Base-by-base conservation (phyloP, 2,888 invertebrate genomes). In the Ctenicera cuprea region DNA sequence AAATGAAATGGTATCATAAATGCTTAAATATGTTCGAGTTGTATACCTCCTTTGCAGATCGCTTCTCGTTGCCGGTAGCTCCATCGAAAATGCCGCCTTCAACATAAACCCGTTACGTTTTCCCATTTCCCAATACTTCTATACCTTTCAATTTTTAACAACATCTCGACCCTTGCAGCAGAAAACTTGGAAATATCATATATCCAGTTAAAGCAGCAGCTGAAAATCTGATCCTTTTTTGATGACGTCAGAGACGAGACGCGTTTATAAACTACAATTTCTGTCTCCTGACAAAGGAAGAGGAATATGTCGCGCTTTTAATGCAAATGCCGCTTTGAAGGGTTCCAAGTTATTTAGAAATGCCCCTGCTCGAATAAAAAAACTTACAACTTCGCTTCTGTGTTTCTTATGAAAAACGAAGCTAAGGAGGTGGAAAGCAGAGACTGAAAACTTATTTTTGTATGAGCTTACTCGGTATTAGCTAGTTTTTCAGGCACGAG, bases 241-340 rank as follows among this genome's bases (percentile, higher is more conserved):
- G 63, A 54, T 70, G 74, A 76, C 76, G 73, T 74, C 73, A 69
- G 73, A 65, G 62, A 71, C 76, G 76, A 63, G 72, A 67, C 68
- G 65, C 70, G 65, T 61, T 72, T 69, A 72, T 65, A 74, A 72
- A 70, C 72, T 68, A 70, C 71, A 74, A 75, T 75, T 65, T 57
- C 61, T 66, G 74, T 63, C 61, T 73, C 50, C 62, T 62, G 71
- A 76, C 76, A 76, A 73, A 71, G 71, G 64, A 66, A 70, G 64
- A 73, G 69, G 67, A 73, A 73, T 61, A 70, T 62, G 75, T 70
- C 75, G 59, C 73, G 73, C 75, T 70, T 70, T 75, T 75, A 69
- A 75, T 75, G 75, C 75, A 75, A 75, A 75, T 75, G 65, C 66
- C 59, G 62, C 66, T 73, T 70, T 75, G 45, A 45, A 45, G 30